Base-by-base conservation (phyloP, 2,888 invertebrate species). In the Sinohyriopsis cumingii region DNA sequence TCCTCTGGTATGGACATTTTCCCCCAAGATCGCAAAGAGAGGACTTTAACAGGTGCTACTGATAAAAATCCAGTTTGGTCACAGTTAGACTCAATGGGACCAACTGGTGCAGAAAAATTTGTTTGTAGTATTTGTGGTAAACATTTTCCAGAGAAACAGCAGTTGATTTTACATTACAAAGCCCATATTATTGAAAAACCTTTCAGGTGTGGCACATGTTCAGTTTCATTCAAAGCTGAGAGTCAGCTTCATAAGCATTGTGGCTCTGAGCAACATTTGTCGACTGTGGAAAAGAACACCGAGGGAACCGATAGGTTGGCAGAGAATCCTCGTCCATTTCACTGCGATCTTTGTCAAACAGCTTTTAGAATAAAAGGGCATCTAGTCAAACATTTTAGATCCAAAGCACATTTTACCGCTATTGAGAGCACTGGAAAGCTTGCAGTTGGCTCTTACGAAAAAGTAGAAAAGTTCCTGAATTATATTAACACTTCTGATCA, bases 301-400 rank as follows among this genome's bases (percentile, higher is more conserved):
- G 75, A 71, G n/a, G 76, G 77, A 6, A 67, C 67, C 22, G 69
- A 67, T 6, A 59, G 67, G 91, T 87, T 88, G 15, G 94, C 95
- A 20, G 94, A 94, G 78, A 98, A 98, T 91, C 98, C 98, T 4
- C 93, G 98, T 65, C 98, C 98, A 24, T 99, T 98, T 90, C 95
- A 97, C 86, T 99, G 99, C 91, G 94, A 94, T 25, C 97, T 98
- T 88, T 99, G 99, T 90, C 96, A 95, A 88, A 95, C 97, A 81
- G 98, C 97, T 15, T 99, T 99, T 90, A 84, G 91, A 15, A 98
- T 98, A 86, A 98, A 97, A 87, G 99, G 98, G 0, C 98, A 98
- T 90, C 91, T 99, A 84, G 97, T 98, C 0, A 98, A 98, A 90
- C 99, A 99, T 92, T 92, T 99, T 74, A 93, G 98, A 69, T 97